These are phyloP conservation scores for Diploscapter pachys DNA, from an alignment of 1,140 invertebrate genomes.

Conservation along the genomic window DNA sequence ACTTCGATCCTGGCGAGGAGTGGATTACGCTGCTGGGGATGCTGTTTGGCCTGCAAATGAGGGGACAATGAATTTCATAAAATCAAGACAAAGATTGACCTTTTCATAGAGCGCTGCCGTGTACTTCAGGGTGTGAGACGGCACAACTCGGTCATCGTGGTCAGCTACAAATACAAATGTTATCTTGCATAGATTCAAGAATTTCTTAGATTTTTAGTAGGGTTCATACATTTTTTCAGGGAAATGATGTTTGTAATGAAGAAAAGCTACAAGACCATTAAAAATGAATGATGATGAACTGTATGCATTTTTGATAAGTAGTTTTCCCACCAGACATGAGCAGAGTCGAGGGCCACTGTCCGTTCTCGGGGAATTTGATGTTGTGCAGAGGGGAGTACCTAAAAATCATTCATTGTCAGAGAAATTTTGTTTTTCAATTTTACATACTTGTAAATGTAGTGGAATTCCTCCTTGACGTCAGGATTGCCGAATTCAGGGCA, in stretches of 20 bases:
- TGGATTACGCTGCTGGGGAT: slow-evolving; percentile 75
- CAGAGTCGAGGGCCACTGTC: slow-evolving; percentile 83
- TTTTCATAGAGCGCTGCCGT: slow-evolving; percentile 82
- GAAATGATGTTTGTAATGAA: no score
- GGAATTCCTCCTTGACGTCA: slow-evolving; percentile 81
- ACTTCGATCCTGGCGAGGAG: slow-evolving; percentile 83
- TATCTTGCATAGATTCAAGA: no score
- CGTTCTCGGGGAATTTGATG: slow-evolving; percentile 68
- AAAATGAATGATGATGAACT: no score
- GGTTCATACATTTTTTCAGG: no score
- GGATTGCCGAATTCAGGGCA: slow-evolving; percentile 89
- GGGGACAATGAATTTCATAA: neutral
- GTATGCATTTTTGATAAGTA: no score
- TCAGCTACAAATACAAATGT: slow-evolving; percentile 69
- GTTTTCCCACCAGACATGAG: slow-evolving; percentile 74
- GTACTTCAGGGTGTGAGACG: slow-evolving; percentile 90
- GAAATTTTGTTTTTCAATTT: neutral
- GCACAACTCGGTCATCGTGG: slow-evolving; percentile 95
- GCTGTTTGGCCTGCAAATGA: slow-evolving; percentile 5
- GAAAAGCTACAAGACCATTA: no score
- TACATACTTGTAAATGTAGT: slow-evolving; percentile 72
- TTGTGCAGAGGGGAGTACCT: slow-evolving; percentile 88
- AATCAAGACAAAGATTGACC: slow-evolving; percentile 58
- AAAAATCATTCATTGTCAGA: neutral
- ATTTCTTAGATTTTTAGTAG: no score